phyloP scores from a whole-genome alignment of 2,113 vertebrate species.

The Prietella phreatophila region DNA sequence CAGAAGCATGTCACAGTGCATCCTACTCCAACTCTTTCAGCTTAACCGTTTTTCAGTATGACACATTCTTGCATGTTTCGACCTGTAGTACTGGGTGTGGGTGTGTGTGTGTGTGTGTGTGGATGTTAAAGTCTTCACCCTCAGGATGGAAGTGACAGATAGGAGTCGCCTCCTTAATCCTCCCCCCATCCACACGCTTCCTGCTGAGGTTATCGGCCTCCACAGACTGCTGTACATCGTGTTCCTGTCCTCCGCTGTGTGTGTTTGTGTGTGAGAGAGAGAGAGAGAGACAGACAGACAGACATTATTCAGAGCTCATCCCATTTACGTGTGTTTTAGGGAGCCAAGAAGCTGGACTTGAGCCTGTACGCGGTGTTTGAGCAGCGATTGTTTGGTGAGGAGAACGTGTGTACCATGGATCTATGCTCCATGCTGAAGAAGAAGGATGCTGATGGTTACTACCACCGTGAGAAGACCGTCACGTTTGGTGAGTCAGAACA shows the following conservation, averaged over 20 bases:
- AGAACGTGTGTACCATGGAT: constrained; percentile 81
- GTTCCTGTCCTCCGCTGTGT: constrained; percentile 5
- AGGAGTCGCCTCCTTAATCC: constrained; percentile 8
- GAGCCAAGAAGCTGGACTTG: constrained; percentile 86
- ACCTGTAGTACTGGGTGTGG: neutral
- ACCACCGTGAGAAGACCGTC: constrained; percentile 86
- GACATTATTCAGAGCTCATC: neutral
- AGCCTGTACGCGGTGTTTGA: constrained; percentile 78
- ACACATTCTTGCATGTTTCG: constrained; percentile 18
- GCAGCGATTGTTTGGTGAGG: constrained; percentile 83
- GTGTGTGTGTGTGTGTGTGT: constrained; percentile 27
- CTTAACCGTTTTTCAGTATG: constrained; percentile 13
- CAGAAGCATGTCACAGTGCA: neutral
- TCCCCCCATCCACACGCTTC: constrained; percentile 23
- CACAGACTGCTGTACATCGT: constrained; percentile 14
- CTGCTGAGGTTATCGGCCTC: constrained; percentile 46
- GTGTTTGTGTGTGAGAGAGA: neutral
- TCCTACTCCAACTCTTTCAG: neutral
- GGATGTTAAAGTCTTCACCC: neutral
- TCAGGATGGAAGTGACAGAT: constrained; percentile 25
- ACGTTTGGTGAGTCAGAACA: constrained; percentile 77
- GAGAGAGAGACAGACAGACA: neutral
- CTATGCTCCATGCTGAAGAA: constrained; percentile 96
- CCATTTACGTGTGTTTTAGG: constrained; percentile 67
- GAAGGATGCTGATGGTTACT: constrained; percentile 88